Base-by-base conservation (phyloP, 1,140 invertebrate genomes). In the Drosophila parvula region DNA sequence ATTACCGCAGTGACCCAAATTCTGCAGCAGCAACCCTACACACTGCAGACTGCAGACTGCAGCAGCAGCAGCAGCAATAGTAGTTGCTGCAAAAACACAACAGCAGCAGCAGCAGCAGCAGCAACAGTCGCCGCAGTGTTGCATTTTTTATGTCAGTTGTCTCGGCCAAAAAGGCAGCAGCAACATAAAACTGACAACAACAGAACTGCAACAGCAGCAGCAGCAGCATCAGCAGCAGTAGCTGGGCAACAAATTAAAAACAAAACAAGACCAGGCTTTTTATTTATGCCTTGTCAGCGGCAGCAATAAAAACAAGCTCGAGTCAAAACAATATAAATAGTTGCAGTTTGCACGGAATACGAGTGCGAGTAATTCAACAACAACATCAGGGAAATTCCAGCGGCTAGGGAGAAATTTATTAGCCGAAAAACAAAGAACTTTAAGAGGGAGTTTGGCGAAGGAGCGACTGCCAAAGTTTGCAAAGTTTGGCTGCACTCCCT, bases 1-100 rank as follows among this genome's bases (percentile, higher is more conserved):
- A 88, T 89, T 88, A 86, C 83, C 83, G 83, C 83, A 88, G 83
- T 89, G 84, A 88, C 83, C 83, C 73, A 89, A 79, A 88, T 89
- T 80, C 57, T 27, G 53, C 53, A 43, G 56, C 61, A 61, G 56
- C 56, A 57, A 22, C 22, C 22, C 22, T 22, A 22, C 22, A 44
- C 11, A 58, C 56, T 58, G 41, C 38, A 68, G 58, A 58, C 56
- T 58, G 41, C 38, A 68, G 58, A 80, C 51, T 50, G 53, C 51
- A 57, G 36, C 61, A 70, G 28, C 5, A 50, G 44, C 34, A 48
- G 38, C 18, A 48, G 28, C 14, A 68, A 38, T 11, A 48, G 18
- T 38, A 55, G 51, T 55, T 55, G 51, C 51, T 55, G 51, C 51
- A 55, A 55, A 55, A 55, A 55, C 51, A 63, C 14, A 63, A 38